Percentiles rank a stretch among this genome's conserved stretches.
These are phyloP conservation scores for Byasa hedistus DNA, from an alignment of 2,888 invertebrate genomes.

Conservation along the genomic window DNA sequence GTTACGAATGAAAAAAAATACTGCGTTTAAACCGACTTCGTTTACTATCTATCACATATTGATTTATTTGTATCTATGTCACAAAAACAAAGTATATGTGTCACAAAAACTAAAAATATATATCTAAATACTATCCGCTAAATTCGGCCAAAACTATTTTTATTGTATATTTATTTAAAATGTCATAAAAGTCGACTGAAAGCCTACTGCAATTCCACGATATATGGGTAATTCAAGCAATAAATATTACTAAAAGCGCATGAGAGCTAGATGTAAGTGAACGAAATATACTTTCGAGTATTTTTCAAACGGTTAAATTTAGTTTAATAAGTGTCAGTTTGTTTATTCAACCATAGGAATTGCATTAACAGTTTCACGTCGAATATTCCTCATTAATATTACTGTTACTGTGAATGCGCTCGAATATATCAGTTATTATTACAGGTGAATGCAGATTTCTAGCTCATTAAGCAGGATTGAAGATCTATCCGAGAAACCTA, in stretches of 20 bases:
- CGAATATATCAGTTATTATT: conserved; percentile 7
- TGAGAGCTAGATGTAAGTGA: conserved; percentile 6
- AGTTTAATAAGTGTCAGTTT: background rate
- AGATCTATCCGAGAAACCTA: conserved; percentile 2
- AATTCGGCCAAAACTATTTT: background rate
- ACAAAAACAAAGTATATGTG: too few species aligned
- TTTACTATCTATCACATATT: too few species aligned
- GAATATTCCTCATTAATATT: background rate
- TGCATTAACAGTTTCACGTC: background rate
- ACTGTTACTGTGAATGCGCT: background rate
- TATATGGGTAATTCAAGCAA: conserved; percentile 13
- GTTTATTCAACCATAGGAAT: background rate
- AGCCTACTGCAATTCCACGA: conserved; percentile 18
- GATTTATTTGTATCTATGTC: too few species aligned
- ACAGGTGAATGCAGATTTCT: conserved; percentile 8
- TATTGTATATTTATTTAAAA: conserved; percentile 1
- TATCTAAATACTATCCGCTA: too few species aligned
- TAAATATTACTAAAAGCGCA: conserved; percentile 19
- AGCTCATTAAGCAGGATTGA: conserved; percentile 1
- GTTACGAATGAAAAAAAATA: too few species aligned
- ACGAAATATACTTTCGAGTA: background rate
- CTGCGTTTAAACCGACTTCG: too few species aligned
- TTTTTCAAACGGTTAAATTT: conserved; percentile 6
- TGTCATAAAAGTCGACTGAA: conserved; percentile 7
- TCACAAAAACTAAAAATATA: too few species aligned